phyloP scores from a whole-genome alignment of 2,797 vertebrate genomes.

The Galaxias olidus region DNA sequence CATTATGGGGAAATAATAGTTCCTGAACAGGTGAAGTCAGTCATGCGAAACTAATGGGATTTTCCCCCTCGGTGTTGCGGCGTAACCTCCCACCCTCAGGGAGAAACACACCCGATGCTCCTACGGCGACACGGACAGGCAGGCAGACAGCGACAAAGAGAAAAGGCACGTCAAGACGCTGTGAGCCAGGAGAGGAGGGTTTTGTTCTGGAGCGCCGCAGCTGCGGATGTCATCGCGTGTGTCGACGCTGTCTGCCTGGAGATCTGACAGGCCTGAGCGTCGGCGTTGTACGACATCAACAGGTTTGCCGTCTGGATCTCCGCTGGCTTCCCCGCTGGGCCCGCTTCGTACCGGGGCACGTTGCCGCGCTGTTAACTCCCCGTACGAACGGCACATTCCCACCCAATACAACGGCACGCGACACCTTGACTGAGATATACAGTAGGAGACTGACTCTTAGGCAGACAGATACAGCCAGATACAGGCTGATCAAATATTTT shows the following conservation, averaged over 20 bases:
- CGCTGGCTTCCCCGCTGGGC: too few species aligned
- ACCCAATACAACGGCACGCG: too few species aligned
- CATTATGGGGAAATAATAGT: conserved; percentile 64
- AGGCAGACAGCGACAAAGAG: not conserved
- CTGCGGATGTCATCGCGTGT: not conserved
- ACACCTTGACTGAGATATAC: too few species aligned
- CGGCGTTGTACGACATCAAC: not conserved
- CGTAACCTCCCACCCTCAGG: conserved; percentile 26
- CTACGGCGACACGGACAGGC: not conserved
- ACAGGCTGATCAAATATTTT: too few species aligned
- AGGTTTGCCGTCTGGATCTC: too few species aligned
- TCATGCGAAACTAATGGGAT: conserved; percentile 65
- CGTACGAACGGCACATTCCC: too few species aligned
- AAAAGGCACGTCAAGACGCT: not conserved
- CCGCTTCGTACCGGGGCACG: too few species aligned
- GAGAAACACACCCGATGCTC: conserved; percentile 7
- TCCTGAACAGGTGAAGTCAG: conserved; percentile 66
- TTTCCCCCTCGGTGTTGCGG: conserved; percentile 48
- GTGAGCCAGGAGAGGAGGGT: not conserved
- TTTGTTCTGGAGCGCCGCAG: not conserved
- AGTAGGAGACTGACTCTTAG: too few species aligned
- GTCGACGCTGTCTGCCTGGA: conserved; percentile 1
- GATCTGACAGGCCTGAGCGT: not conserved
- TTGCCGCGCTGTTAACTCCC: too few species aligned
- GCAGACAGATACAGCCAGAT: too few species aligned